These are phyloP conservation scores for Patella ulyssiponensis DNA, from an alignment of 2,888 invertebrate species.

Conservation along the genomic window DNA sequence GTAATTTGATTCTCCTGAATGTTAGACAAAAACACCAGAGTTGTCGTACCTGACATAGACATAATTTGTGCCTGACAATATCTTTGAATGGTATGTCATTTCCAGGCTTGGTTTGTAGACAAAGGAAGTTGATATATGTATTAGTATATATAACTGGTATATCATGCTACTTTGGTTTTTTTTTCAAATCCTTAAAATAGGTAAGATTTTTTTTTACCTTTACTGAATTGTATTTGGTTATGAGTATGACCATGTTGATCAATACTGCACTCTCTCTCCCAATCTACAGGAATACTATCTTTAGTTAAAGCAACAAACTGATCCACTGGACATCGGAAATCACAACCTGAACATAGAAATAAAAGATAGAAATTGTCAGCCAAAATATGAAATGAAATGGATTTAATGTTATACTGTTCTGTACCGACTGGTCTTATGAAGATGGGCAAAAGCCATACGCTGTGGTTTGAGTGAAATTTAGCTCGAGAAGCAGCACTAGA, in stretches of 20 bases:
- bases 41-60: too few species aligned
- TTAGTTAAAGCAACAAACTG: constrained; percentile 51
- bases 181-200: too few species aligned
- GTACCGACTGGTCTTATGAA: too few species aligned
- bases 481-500: too few species aligned
- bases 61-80: background rate
- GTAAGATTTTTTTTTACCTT: too few species aligned
- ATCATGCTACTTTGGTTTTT: too few species aligned
- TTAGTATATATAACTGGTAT: background rate
- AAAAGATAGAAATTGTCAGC: background rate
- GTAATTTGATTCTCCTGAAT: too few species aligned
- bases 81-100: background rate
- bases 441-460: too few species aligned
- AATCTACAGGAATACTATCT: constrained; percentile 51
- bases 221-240: too few species aligned
- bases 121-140: background rate
- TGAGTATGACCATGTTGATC: background rate
- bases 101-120: background rate
- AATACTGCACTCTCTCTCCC: constrained; percentile 51
- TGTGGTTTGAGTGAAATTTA: too few species aligned
- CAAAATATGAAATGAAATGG: background rate
- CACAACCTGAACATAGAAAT: background rate
- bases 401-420: too few species aligned
- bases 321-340: constrained; percentile 44
- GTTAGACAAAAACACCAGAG: too few species aligned